phyloP scores from a whole-genome alignment of 2,888 invertebrate species.

The Phymatocera aterrima region DNA sequence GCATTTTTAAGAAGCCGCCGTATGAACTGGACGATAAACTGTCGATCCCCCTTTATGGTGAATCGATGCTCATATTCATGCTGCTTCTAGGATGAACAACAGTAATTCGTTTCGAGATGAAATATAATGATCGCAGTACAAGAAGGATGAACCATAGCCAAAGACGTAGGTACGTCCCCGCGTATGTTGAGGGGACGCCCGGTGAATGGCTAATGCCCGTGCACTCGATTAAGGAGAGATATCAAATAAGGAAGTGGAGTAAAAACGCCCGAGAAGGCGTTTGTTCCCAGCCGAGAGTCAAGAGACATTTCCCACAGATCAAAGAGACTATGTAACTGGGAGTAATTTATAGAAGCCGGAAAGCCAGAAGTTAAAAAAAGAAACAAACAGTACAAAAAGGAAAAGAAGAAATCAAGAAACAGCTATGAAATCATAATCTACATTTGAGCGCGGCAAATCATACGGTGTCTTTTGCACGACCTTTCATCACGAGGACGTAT shows the following conservation, averaged over 20 bases:
- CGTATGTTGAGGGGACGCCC: constrained; percentile 29
- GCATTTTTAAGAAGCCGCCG: background rate
- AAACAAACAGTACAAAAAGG: background rate
- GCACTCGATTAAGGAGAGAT: constrained; percentile 55
- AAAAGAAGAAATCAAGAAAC: constrained; percentile 55
- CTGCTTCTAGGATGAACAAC: constrained; percentile 4
- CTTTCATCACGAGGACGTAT: background rate
- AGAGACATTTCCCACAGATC: constrained; percentile 45
- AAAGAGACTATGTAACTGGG: constrained; percentile 46
- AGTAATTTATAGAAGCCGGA: constrained; percentile 69
- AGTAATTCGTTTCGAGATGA: constrained; percentile 32
- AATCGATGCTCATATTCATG: constrained; percentile 1
- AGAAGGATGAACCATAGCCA: constrained; percentile 23
- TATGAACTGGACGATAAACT: constrained; percentile 2
- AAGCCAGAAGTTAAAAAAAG: constrained; percentile 67
- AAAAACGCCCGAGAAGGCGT: constrained; percentile 59
- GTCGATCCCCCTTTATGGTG: constrained; percentile 3
- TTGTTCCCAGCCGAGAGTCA: constrained; percentile 64
- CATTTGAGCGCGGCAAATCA: background rate
- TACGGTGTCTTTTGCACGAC: background rate
- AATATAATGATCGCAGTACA: constrained; percentile 40
- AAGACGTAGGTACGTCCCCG: constrained; percentile 12
- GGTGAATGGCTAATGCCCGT: constrained; percentile 44
- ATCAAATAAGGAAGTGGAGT: constrained; percentile 64
- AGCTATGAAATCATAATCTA: constrained; percentile 24